Base-by-base conservation (phyloP, 2,888 invertebrate species). In the Eupeodes latifasciatus region DNA sequence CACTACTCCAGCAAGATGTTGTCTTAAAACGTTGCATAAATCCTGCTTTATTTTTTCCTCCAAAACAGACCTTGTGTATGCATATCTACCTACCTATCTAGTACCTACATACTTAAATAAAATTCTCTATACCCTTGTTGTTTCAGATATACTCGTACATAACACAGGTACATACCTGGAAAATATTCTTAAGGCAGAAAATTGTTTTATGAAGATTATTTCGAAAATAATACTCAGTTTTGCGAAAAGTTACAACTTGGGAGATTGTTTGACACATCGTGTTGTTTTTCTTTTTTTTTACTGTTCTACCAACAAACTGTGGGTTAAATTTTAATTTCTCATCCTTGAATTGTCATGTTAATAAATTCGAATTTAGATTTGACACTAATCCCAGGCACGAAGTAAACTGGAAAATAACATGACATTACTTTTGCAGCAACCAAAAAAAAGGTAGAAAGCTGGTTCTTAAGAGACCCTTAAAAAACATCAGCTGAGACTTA, bases 341-440 rank as follows among this genome's bases (percentile, higher is more conserved):
- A 81, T 53, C 88, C 88, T 88, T 88, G 88, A 88, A 85, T 88
- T 85, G 88, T 78, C 88, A 85, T 84, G 88, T 88, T 78, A 81
- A 81, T 88, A 81, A 81, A 85, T 84, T 88, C 84, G 59, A 51
- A 87, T 79, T 72, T 61, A 34, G 44, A 72, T 75, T 72, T 64
- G 80, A 85, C 84, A 85, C 69, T 84, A 75, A 88, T 85, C 81
- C 74, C 81, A 74, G 57, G 64, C 67, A 88, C 59, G 59, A 81
- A 76, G 69, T 74, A 51, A 71, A 80, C 66, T 57, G 66, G 76
- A 51, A 16, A 19, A 27, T n/a, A 27, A 76, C 55, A 72, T 69
- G 61, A 71, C 81, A 85, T 77, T 72, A 72, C 16, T 19, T 64
- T 16, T 11, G 47, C 12, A 59, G 44, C 27, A 27, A 27, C 27